These are phyloP conservation scores for Sinocyclocheilus rhinocerous DNA, from an alignment of 2,113 vertebrate species.

Conservation along the genomic window DNA sequence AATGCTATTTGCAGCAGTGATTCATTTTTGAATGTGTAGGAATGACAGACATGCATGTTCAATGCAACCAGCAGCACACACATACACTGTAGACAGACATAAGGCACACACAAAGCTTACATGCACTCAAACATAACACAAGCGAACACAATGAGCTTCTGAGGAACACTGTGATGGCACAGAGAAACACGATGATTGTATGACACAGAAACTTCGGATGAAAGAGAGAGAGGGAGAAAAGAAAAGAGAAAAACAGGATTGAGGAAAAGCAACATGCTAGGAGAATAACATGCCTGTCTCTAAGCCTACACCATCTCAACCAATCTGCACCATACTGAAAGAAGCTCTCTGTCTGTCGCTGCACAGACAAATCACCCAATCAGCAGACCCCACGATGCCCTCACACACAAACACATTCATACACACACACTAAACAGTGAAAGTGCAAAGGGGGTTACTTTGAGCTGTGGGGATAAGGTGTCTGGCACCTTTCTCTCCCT, in stretches of 20 bases:
- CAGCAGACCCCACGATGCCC: conserved; percentile 41
- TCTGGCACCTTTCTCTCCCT: conserved; percentile 52
- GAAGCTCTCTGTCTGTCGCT: conserved; percentile 41
- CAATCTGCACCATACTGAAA: conserved; percentile 39
- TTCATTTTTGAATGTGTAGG: neutral
- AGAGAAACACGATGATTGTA: neutral
- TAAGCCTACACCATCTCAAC: conserved; percentile 48
- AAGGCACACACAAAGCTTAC: neutral
- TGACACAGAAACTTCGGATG: neutral
- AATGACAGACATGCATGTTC: neutral
- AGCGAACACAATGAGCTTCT: conserved; percentile 10
- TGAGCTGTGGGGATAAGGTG: conserved; percentile 34
- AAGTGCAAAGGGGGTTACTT: conserved; percentile 17
- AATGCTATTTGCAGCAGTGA: neutral
- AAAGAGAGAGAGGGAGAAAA: neutral
- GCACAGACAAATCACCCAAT: conserved; percentile 40
- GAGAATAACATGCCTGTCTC: conserved; percentile 50
- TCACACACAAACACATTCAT: conserved; percentile 22
- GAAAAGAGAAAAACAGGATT: conserved; percentile 19
- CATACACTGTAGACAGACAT: neutral
- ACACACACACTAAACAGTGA: conserved; percentile 22
- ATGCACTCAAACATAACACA: conserved; percentile 11
- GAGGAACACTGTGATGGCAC: conserved; percentile 26
- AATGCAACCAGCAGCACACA: neutral
- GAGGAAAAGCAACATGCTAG: conserved; percentile 33